Evolutionary conservation across 2,113 vertebrate genomes (phyloP).

Genomic region (Nestor notabilis): DNA sequence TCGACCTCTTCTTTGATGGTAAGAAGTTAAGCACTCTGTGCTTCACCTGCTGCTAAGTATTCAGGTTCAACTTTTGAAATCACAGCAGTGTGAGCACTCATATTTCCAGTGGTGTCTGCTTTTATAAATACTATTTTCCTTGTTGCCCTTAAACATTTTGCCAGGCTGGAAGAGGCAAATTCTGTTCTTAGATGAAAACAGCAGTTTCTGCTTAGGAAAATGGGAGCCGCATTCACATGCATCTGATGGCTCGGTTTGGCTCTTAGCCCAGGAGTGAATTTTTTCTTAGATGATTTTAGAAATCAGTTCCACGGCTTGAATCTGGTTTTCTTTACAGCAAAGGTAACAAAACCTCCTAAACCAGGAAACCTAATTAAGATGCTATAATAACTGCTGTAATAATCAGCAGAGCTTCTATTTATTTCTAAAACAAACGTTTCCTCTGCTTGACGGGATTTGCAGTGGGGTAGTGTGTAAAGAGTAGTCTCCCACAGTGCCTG

Average conservation of each 20-base stretch:
- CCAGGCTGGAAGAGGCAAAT: not conserved
- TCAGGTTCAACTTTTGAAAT: not conserved
- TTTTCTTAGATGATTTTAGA: conserved; percentile 27
- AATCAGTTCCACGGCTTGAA: not conserved
- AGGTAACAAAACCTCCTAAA: not conserved
- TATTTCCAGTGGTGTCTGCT: not conserved
- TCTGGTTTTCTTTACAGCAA: not conserved
- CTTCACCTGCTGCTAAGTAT: not conserved
- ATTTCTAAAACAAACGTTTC: not conserved
- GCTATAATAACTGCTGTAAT: not conserved
- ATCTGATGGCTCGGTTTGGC: not conserved
- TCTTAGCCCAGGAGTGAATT: not conserved
- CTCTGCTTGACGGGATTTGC: not conserved
- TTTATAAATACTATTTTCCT: not conserved
- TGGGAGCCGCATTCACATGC: not conserved
- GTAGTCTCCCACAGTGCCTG: not conserved
- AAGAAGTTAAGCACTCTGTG: not conserved
- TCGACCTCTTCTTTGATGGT: not conserved
- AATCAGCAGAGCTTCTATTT: not conserved
- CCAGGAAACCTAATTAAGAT: not conserved
- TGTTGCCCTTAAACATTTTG: not conserved
- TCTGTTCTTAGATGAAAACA: not conserved
- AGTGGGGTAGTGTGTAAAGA: not conserved
- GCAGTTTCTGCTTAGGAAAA: not conserved
- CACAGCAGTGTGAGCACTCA: not conserved